Conservation (phyloP, 1,140 invertebrate genomes). For the Probaryconus sp. region DNA sequence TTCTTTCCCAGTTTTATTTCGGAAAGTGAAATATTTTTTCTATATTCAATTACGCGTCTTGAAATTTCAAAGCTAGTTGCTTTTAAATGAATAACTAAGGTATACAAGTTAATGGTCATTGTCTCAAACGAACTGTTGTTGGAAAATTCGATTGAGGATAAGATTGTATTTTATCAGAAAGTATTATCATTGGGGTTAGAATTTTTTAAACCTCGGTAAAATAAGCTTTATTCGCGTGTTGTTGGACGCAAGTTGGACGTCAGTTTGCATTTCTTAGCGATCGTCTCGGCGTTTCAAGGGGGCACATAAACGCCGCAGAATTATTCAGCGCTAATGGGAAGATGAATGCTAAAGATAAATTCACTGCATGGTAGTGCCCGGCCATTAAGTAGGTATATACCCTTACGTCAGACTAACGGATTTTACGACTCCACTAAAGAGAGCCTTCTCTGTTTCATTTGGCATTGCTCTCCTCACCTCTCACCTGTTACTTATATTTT, state of each 20-base stretch:
- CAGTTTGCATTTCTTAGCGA: conserved; percentile 13
- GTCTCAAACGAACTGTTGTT: conserved; percentile 13
- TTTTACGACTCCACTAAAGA: conserved; percentile 63
- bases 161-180: conserved; percentile 8
- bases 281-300: conserved; percentile 48
- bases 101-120: too few relatives aligned
- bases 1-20: too few relatives aligned
- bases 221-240: too few relatives aligned
- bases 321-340: conserved; percentile 74
- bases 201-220: too few relatives aligned
- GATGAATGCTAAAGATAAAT: conserved; percentile 73
- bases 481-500: conserved; percentile 40
- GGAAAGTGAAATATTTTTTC: too few relatives aligned
- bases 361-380: conserved; percentile 65
- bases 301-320: conserved; percentile 68
- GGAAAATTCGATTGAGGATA: too few relatives aligned
- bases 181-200: too few relatives aligned
- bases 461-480: conserved; percentile 9
- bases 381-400: conserved; percentile 62
- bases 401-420: conserved; percentile 60
- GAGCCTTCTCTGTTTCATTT: conserved; percentile 45
- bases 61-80: too few relatives aligned
- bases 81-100: too few relatives aligned
- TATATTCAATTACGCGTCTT: too few relatives aligned
- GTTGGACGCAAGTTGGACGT: conserved; percentile 1